Percentiles rank a stretch among this genome's conserved stretches.
phyloP scores from a whole-genome alignment of 2,888 invertebrate species.

The Gari tellinella region DNA sequence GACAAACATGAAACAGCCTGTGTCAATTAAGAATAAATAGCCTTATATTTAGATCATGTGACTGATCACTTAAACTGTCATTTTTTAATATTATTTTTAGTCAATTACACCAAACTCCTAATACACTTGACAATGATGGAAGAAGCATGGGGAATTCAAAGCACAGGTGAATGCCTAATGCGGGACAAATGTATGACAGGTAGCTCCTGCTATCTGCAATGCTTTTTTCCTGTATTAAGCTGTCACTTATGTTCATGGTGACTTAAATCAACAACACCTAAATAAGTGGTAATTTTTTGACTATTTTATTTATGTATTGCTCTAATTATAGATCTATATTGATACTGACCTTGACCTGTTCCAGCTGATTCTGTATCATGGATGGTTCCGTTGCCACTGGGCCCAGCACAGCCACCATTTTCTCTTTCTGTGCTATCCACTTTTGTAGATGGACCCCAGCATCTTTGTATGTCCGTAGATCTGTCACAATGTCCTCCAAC shows the following conservation, averaged over 20 bases:
- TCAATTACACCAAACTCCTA: not conserved
- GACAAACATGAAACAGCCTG: no score
- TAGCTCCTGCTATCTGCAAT: no score
- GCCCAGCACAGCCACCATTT: constrained; percentile 97
- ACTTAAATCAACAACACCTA: no score
- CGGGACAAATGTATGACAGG: no score
- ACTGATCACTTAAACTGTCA: not conserved
- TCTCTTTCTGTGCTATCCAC: constrained; percentile 96
- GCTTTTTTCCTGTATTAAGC: no score
- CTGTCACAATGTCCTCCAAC: constrained; percentile 87
- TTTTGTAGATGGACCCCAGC: constrained; percentile 92
- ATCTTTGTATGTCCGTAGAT: constrained; percentile 96
- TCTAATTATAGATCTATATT: no score
- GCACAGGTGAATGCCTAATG: no score
- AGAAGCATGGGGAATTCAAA: not conserved
- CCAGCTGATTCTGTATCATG: constrained; percentile 97
- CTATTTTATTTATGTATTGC: no score
- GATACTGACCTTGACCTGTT: constrained; percentile 88
- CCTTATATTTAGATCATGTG: no score
- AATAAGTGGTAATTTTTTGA: no score
- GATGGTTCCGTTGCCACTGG: constrained; percentile 97
- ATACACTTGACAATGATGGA: not conserved
- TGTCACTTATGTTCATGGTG: no score
- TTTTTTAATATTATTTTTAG: not conserved
- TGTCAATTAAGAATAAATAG: not conserved